Evolutionary conservation across 2,113 vertebrate genomes (phyloP), one percentile per base, ranked within the genome.

Genomic region (Ctenodactylus gundi): DNA sequence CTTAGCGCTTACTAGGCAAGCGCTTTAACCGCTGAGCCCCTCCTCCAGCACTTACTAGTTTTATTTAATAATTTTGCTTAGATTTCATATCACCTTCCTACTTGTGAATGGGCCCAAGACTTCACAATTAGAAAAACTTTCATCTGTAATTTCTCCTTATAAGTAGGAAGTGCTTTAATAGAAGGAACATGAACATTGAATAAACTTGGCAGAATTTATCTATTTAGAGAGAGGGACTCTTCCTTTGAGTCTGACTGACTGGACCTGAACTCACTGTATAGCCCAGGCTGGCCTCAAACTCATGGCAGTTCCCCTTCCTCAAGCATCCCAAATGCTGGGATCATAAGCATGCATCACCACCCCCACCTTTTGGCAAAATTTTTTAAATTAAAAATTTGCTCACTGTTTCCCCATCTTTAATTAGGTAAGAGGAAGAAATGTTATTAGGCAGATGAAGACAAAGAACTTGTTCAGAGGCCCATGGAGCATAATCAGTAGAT

Each of bases 91-190:
- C 4, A 34, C 7, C 11, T 91, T 49, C 39, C 25, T n/a, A 78
- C 51, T 29, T 34, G 20, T 46, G 39, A 91, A 55, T 67, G 57
- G 70, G 86, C 67, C 86, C 13, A 34, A 81, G 27, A 91, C 68
- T 49, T 78, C 3, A 89, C 34, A 89, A 64, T 51, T 85, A 62
- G 92, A 78, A 78, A 90, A 73, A 39, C 29, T 44, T 72, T 10
- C n/a, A 36, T 73, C 39, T 86, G 18, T 91, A 91, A 73, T 83
- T 97, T 13, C 53, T 92, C 11, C 68, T 57, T 77, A 10, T 86
- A 85, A 85, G 14, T 53, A 44, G 34, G 88, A 83, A 62, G n/a
- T 62, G 34, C 44, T 21, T 68, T 73, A 82, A 44, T 93, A 31
- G 11, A 46, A 85, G 80, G 49, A 17, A 65, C 9, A 17, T 81